These are phyloP conservation scores for Azemiops feae DNA, from an alignment of 2,113 vertebrate genomes.

Conservation along the genomic window DNA sequence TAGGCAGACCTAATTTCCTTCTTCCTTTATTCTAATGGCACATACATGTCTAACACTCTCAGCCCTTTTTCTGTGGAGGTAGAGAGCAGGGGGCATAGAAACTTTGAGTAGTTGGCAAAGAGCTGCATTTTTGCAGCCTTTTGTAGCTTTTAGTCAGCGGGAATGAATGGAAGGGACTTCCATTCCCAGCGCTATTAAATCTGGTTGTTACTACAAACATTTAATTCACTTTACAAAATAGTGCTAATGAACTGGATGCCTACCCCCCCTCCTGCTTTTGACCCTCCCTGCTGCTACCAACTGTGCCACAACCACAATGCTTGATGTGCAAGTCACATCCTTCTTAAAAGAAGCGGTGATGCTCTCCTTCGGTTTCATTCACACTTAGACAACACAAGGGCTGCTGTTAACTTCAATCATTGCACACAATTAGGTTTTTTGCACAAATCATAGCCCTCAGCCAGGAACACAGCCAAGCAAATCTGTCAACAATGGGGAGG, in stretches of 20 bases:
- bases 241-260: slow-evolving; percentile 21
- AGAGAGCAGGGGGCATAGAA: not conserved
- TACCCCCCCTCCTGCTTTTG: not conserved
- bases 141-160: not conserved
- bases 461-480: slow-evolving; percentile 22
- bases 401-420: slow-evolving; percentile 16
- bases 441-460: not conserved
- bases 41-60: not conserved
- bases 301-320: not conserved
- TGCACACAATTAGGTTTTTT: not conserved
- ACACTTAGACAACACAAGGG: not conserved
- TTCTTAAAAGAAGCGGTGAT: slow-evolving; percentile 29
- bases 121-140: not conserved
- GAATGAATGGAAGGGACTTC: not conserved
- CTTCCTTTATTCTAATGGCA: not conserved
- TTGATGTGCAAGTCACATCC: not conserved
- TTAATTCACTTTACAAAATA: slow-evolving; percentile 15
- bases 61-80: not conserved
- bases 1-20: not conserved
- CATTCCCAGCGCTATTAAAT: slow-evolving; percentile 15
- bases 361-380: not conserved
- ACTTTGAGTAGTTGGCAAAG: not conserved
- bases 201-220: slow-evolving; percentile 20
- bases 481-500: slow-evolving; percentile 1
- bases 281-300: not conserved